Evolutionary conservation across 2,113 vertebrate species (phyloP).

Genomic region (Tachuris rubrigastra): DNA sequence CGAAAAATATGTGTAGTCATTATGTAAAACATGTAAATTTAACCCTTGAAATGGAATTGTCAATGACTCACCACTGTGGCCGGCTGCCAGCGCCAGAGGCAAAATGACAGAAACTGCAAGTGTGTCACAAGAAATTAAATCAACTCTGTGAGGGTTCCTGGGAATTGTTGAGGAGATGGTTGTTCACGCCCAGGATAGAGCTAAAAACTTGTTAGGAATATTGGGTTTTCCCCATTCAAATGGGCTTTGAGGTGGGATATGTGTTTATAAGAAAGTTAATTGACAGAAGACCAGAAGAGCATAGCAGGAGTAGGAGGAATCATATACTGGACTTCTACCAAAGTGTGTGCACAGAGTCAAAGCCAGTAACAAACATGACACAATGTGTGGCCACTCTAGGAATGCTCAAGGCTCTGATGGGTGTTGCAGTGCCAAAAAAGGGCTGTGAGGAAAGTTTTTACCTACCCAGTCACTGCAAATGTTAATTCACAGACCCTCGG

Average conservation of each 20-base stretch:
- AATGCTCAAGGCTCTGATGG: neutral
- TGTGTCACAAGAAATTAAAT: slow-evolving; percentile 32
- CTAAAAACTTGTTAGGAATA: neutral
- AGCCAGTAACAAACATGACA: neutral
- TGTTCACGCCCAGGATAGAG: neutral
- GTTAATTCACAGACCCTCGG: neutral
- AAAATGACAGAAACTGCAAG: neutral
- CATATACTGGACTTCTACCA: neutral
- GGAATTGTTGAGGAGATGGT: neutral
- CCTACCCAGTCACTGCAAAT: neutral
- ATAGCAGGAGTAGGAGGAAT: neutral
- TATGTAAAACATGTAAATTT: slow-evolving; percentile 65
- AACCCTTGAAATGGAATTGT: slow-evolving; percentile 47
- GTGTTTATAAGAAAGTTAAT: neutral
- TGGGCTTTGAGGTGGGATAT: neutral
- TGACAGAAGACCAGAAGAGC: neutral
- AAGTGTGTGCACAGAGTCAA: neutral
- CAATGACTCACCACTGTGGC: slow-evolving; percentile 4
- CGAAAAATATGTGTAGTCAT: slow-evolving; percentile 44
- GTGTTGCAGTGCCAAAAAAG: neutral
- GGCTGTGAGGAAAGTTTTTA: neutral
- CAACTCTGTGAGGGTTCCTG: neutral
- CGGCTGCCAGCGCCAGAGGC: neutral
- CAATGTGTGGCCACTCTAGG: neutral
- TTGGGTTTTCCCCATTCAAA: neutral